Evolutionary conservation across 1,140 invertebrate species (phyloP), one percentile per base, ranked within the genome.

Genomic region (Meloidogyne exigua): DNA sequence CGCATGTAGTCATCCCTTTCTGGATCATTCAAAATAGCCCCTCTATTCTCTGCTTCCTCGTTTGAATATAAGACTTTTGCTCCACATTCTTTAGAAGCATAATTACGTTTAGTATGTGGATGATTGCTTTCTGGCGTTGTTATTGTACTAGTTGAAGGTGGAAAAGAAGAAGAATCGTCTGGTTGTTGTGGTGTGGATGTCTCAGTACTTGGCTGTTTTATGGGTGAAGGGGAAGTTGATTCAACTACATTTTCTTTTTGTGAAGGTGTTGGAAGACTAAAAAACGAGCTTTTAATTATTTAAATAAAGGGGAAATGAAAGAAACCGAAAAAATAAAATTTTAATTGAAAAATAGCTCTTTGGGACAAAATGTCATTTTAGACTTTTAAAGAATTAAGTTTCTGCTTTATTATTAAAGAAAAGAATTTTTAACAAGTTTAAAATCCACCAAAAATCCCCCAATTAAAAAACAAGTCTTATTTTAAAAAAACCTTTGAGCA

Each of bases 1-100:
- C 98, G 90, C 92, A 98, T 94, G 84, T 99, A 99, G 87, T 99
- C 96, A 88, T 99, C 97, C 76, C 92, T 91, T 75, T 88, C 84
- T 63, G 86, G 85, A 36, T 87, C 91, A 66, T 92, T 95, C 12
- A 99, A 88, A 36, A 99, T 91, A 32, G 92, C 92, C 72, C 84
- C 88, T 69, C 80, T 91, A 80, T 94, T 93, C 77, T 92, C 91
- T 0, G 95, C 92, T 89, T 98, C 96, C 0, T 92, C 91, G 90
- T 99, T 99, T 0, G 92, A 91, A 23, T 92, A 92, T 0, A 98
- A 91, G 1, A 75, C 66, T 90, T 99, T 99, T 0, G 96, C 95
- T 0, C 96, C 96, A 89, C 97, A 99, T 84, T 96, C 94, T 1
- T 92, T 92, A 1, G 94, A 82, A 0, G 96, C 96, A 63, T 83